Evolutionary conservation across 1,140 invertebrate species (phyloP), one percentile per base, ranked within the genome.

Genomic region (Lepidurus arcticus): DNA sequence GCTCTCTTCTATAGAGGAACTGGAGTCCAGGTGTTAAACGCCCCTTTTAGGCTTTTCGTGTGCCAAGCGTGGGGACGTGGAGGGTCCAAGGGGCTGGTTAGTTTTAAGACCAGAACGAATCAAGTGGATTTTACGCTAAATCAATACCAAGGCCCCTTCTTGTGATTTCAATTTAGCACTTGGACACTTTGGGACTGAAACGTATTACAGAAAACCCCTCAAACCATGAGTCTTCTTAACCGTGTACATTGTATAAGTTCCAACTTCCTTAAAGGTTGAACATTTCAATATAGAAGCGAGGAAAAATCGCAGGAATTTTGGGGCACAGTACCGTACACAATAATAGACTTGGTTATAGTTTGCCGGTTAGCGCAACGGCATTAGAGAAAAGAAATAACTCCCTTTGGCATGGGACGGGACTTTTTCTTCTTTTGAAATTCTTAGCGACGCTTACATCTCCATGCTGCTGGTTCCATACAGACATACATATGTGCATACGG

Each of bases 71-170:
- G 34, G 34, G 45, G 45, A 47, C 45, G 53, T 65, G 53, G 53
- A 65, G 53, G 53, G 53, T 65, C 53, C 53, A 34, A 34, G 34
- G 34, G 34, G 34, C 34, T 34, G 34, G 53, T 9, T 65, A 65
- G 53, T 65, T 34, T 34, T 65, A 65, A 65, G 53, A 65, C 53
- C 53, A 65, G 53, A 65, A 65, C 53, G 53, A 65, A 65, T 65
- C 53, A 65, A 65, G 53, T 65, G 53, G 53, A 65, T 65, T 65
- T 65, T 65, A 65, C 53, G 53, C 53, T 65, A 65, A 65, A 65
- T 65, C 53, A 65, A 65, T 65, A 65, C 53, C 21, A 13, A 65
- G 53, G 21, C n/a, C 34, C n/a, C 53, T 65, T 21, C 53, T 65
- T 16, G 53, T 65, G 53, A 13, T 65, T 13, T 65, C 9, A 65